These are phyloP conservation scores for Caenorhabditis panamensis DNA, from an alignment of 2,888 invertebrate species.

Conservation along the genomic window DNA sequence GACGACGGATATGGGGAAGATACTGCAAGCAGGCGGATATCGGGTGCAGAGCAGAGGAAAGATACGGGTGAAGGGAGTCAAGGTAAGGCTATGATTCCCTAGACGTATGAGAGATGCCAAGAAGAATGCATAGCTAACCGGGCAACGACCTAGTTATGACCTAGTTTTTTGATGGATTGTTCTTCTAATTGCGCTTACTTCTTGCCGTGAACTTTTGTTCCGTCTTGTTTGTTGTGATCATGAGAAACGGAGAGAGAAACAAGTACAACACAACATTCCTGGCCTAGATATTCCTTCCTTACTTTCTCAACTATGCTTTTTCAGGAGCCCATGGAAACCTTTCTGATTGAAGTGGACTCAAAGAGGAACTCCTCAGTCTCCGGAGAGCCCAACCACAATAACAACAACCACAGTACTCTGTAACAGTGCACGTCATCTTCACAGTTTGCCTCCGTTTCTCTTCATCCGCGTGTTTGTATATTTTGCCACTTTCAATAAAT, in stretches of 20 bases:
- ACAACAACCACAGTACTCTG: slow-evolving; percentile 45
- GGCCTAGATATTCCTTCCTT: background rate
- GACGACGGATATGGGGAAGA: slow-evolving; percentile 89
- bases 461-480: slow-evolving; percentile 41
- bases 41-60: slow-evolving; percentile 92
- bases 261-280: background rate
- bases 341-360: slow-evolving; percentile 75
- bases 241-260: background rate
- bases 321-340: slow-evolving; percentile 78
- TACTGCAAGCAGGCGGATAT: slow-evolving; percentile 90
- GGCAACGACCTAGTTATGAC: too few relatives aligned
- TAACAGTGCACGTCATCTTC: slow-evolving; percentile 8
- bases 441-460: background rate
- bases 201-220: slow-evolving; percentile 13
- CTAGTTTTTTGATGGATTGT: slow-evolving; percentile 6
- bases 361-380: slow-evolving; percentile 74
- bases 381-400: slow-evolving; percentile 49
- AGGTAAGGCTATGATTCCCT: slow-evolving; percentile 49
- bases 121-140: background rate
- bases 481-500: slow-evolving; percentile 49
- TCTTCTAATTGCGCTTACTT: slow-evolving; percentile 7
- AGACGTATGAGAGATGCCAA: background rate
- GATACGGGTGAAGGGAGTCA: slow-evolving; percentile 91
- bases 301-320: background rate
- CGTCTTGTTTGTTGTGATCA: background rate